Percentiles rank a stretch among this genome's conserved stretches.
These are phyloP conservation scores for Lamellibrachia satsuma DNA, from an alignment of 2,888 invertebrate species.

Conservation along the genomic window DNA sequence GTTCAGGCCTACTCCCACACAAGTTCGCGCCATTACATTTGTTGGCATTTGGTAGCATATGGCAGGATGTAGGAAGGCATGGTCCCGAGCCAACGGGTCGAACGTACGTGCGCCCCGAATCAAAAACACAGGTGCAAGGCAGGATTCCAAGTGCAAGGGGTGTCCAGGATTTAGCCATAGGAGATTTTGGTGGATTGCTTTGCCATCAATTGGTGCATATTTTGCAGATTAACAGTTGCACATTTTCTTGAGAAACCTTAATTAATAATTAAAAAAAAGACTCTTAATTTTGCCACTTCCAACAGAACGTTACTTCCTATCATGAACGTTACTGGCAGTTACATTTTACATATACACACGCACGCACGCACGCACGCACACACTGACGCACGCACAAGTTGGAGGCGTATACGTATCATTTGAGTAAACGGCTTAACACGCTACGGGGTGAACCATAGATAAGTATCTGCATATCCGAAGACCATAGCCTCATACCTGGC, in stretches of 20 bases:
- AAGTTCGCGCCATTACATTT: neutral
- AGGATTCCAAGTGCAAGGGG: neutral
- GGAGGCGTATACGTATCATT: too few species aligned
- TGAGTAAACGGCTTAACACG: too few species aligned
- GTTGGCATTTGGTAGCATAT: neutral
- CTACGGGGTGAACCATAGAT: too few species aligned
- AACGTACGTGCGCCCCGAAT: neutral
- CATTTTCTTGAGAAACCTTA: neutral
- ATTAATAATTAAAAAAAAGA: too few species aligned
- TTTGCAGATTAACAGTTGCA: neutral
- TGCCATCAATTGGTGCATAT: neutral
- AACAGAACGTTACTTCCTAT: too few species aligned
- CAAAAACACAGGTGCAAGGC: neutral
- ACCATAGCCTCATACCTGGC: too few species aligned
- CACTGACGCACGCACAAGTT: too few species aligned
- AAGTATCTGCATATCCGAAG: too few species aligned
- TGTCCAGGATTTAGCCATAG: neutral
- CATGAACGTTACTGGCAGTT: too few species aligned
- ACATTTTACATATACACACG: too few species aligned
- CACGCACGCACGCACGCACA: too few species aligned
- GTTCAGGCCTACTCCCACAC: neutral
- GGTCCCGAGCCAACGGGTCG: neutral
- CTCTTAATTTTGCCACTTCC: too few species aligned
- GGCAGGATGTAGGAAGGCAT: neutral
- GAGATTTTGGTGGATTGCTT: neutral